Base-by-base conservation (phyloP, 2,113 vertebrate genomes). In the Sylvietta virens region DNA sequence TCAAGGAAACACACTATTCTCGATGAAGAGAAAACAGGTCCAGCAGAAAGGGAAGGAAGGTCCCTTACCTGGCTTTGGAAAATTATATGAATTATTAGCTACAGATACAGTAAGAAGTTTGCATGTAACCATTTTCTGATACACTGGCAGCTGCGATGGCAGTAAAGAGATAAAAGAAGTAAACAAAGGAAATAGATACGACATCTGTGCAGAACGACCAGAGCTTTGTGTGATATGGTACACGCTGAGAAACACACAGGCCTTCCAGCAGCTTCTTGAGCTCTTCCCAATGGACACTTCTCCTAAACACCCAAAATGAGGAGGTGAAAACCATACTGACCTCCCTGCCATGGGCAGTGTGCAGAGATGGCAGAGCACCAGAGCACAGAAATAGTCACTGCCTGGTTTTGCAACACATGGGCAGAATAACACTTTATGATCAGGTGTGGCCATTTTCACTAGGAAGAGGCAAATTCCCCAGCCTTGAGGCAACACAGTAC, bases 201-300 rank as follows among this genome's bases (percentile, higher is more conserved):
- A 31, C 18, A 33, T 15, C 30, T 58, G n/a, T 54, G 35, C 35
- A 81, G 31, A 81, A 65, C 16, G 45, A 10, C 19, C 37, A 14
- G 0, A 3, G 33, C 28, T 73, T 10, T 40, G 37, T 58, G 35
- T 5, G 28, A 27, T 15, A 7, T 0, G 3, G 22, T 3, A 42
- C 26, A 2, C 10, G 31, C 19, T 61, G 26, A 56, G 65, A 72
- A 48, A 39, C 17, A 40, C 50, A 47, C 31, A 70, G 19, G 30
- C 13, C 33, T 70, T 73, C 18, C 50, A 53, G 24, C 11, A 64
- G 22, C n/a, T 65, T 61, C 24, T 20, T 40, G 28, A 92, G 22
- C 27, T 42, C 42, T 33, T 71, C 58, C 37, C 26, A 54, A 18
- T 3, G 23, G 18, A 37, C 4, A 44, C 24, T 9, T 47, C 24